These are phyloP conservation scores for Toxonevra muliebris DNA, from an alignment of 2,888 invertebrate genomes.

Conservation along the genomic window DNA sequence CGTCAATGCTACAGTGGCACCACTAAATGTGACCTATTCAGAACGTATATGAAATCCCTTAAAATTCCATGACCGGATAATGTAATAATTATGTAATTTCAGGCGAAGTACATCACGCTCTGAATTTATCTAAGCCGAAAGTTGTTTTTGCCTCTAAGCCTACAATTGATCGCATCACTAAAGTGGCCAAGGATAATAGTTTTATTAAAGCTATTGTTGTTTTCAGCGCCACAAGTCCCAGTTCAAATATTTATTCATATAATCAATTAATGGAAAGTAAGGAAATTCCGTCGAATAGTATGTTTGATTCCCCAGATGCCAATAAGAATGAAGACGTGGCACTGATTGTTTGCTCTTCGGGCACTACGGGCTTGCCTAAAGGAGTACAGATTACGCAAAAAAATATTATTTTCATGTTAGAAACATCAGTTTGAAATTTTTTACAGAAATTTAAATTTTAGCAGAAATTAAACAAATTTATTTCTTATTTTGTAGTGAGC, in stretches of 20 bases:
- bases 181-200: slow-evolving; percentile 67
- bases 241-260: slow-evolving; percentile 47
- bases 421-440: slow-evolving; percentile 54
- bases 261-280: slow-evolving; percentile 51
- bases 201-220: slow-evolving; percentile 70
- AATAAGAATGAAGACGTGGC: slow-evolving; percentile 70
- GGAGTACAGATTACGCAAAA: slow-evolving; percentile 78
- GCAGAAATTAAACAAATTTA: neutral
- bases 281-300: slow-evolving; percentile 56
- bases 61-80: neutral
- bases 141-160: slow-evolving; percentile 73
- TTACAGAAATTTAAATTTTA: neutral
- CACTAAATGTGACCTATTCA: slow-evolving; percentile 70
- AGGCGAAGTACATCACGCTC: slow-evolving; percentile 76
- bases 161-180: slow-evolving; percentile 69
- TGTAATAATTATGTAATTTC: slow-evolving; percentile 32
- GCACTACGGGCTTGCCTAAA: slow-evolving; percentile 83
- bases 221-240: slow-evolving; percentile 66
- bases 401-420: slow-evolving; percentile 68
- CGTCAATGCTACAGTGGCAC: slow-evolving; percentile 69
- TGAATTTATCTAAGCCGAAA: slow-evolving; percentile 76
- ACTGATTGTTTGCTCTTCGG: slow-evolving; percentile 79
- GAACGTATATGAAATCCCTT: slow-evolving; percentile 62
- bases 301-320: slow-evolving; percentile 65
- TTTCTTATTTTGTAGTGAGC: slow-evolving; percentile 45